Conservation (phyloP, 2,888 invertebrate genomes). For the Amitus sp. region DNA sequence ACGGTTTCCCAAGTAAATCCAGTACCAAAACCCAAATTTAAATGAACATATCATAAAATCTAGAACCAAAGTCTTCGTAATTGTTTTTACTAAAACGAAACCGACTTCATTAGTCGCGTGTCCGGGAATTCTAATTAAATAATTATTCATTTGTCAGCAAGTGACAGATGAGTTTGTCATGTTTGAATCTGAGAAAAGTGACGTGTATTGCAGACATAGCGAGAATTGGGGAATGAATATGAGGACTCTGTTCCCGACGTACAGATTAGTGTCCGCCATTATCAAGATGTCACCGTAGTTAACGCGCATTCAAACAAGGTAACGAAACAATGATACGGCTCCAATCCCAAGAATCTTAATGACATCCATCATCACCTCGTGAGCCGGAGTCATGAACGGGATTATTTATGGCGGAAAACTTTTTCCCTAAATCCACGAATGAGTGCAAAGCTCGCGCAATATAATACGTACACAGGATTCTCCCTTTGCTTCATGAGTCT, state of each 20-base stretch:
- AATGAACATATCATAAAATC: no score
- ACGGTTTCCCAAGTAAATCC: no score
- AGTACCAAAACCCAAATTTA: no score
- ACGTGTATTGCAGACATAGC: constrained; percentile 60
- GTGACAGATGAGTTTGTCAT: constrained; percentile 59
- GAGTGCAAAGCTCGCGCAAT: constrained; percentile 17
- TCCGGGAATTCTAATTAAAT: constrained; percentile 22
- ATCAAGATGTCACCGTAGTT: constrained; percentile 64
- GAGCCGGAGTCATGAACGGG: background rate
- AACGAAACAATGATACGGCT: constrained; percentile 36
- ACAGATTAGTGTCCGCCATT: constrained; percentile 67
- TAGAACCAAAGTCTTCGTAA: no score
- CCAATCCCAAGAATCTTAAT: constrained; percentile 16
- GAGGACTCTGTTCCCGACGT: constrained; percentile 63
- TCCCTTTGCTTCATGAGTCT: constrained; percentile 35
- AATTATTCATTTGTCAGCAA: constrained; percentile 29
- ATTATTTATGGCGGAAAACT: background rate
- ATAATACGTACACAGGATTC: constrained; percentile 29
- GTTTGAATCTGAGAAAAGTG: constrained; percentile 63
- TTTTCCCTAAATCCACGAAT: constrained; percentile 25
- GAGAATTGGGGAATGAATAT: constrained; percentile 41
- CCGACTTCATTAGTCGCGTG: background rate
- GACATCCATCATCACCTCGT: constrained; percentile 4
- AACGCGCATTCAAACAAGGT: constrained; percentile 61
- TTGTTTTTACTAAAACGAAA: no score